Evolutionary conservation across 2,888 invertebrate genomes (phyloP), one percentile per base, ranked within the genome.

Genomic region (Sminthurides aquaticus): DNA sequence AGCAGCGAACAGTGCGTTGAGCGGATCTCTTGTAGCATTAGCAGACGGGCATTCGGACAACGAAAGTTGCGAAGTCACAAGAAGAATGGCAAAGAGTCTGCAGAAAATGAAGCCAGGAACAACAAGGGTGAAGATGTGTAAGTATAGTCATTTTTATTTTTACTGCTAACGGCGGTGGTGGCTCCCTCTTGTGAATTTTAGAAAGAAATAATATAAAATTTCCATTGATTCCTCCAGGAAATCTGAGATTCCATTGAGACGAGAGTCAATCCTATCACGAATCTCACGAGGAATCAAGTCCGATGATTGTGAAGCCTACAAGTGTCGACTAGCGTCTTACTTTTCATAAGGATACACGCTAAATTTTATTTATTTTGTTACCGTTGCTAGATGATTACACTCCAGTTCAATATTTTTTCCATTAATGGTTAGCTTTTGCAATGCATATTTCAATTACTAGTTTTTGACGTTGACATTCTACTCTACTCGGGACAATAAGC

Each of bases 1-100:
- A 52, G 20, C 20, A 52, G 52, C 52, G 52, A 52, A 22, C 52
- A 52, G 52, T 52, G 52, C 22, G 20, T 52, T 22, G 52, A 52
- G 52, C 18, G 52, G 20, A 52, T 52, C 20, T 52, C 52, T 5
- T 52, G 52, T 20, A 8, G 52, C 5, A 20, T 52, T 5, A 52
- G 52, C 20, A 8, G 43, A 18, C 18, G 52, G 52, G 20, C 52
- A 22, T 52, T 52, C 20, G 20, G 20, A 8, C 20, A 15, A 5
- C 52, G 52, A 8, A 52, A 52, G 52, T 8, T 18, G 8, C 5
- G 43, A 15, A 15, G 43, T 34, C 52, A 20, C 52, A 52, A 52
- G 52, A 52, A 52, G 52, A 52, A 15, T 52, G 52, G 11, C 20
- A 22, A 15, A 20, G 52, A 52, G 52, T 15, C 52, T 20, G 52